Base-by-base conservation (phyloP, 2,888 invertebrate genomes). In the Diaperis boleti region DNA sequence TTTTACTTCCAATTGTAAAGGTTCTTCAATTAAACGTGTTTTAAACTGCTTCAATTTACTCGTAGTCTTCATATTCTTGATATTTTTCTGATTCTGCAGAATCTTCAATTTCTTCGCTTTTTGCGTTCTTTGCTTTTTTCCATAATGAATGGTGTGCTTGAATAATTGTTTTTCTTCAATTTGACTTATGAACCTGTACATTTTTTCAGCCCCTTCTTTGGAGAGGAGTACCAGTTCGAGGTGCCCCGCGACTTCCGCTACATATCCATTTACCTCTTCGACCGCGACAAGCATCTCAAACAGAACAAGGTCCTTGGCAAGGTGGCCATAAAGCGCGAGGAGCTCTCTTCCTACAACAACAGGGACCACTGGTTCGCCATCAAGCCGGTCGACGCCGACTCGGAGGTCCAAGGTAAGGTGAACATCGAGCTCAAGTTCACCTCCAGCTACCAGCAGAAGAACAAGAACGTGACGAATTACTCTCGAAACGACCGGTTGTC, bases 331-430 rank as follows among this genome's bases (percentile, higher is more conserved):
- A 92, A 92, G 79, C 88, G 93, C 65, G 94, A 94, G 78, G 94
- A 95, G 76, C 83, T 96, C 70, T 89, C 92, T 74, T 88, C 89
- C 69, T 95, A 94, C 82, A 93, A 95, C 82, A 92, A 93, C 79
- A 94, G 93, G 78, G 96, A 96, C 81, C 92, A 95, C 79, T 96
- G 96, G 96, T 95, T 96, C 80, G 88, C 92, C 50, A 82, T 94
- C 80, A 86, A 90, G 74, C 89, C 92, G 20, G 92, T 95, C 17
- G 94, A 95, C 82, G 92, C 92, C 1, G 94, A 95, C 80, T 92
- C 93, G 0, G 95, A 96, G 83, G 95, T 95, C 57, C 94, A 94
- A 82, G 94, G 92, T 69, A 95, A 95, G 84, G 93, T 91, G 44
- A 92, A 94, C 78, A 88, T 95, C 72, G 92, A 93, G 80, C 87